Percentiles rank a stretch among this genome's conserved stretches.
These are phyloP conservation scores for Cherax destructor DNA, from an alignment of 1,140 invertebrate genomes.

Conservation along the genomic window DNA sequence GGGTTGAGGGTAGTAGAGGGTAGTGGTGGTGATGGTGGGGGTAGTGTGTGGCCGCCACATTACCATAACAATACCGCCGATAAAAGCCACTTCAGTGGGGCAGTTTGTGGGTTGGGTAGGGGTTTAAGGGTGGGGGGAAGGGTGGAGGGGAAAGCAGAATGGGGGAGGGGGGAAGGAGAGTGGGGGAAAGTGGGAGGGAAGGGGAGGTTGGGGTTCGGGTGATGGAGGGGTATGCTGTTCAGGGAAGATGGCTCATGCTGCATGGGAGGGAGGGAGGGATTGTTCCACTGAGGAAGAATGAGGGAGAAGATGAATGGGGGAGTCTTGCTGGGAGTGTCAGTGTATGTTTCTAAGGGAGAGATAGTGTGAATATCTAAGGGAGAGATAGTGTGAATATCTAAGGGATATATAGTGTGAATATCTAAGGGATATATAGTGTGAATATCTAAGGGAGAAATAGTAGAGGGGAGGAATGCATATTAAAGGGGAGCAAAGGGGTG, in stretches of 20 bases:
- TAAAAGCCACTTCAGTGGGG: constrained; percentile 64
- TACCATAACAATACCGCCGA: constrained; percentile 61
- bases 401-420: background rate
- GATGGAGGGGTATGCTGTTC: background rate
- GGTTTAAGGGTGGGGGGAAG: background rate
- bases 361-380: background rate
- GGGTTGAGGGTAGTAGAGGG: background rate
- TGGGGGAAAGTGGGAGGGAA: background rate
- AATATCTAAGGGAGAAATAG: background rate
- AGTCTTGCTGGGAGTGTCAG: background rate
- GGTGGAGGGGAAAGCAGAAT: background rate
- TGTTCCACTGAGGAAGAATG: background rate
- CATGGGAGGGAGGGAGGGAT: background rate
- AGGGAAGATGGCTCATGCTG: background rate
- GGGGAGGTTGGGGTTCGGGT: background rate
- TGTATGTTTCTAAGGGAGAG: background rate
- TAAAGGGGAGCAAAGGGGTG: too few species aligned
- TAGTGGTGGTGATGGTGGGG: background rate
- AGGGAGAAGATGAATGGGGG: background rate
- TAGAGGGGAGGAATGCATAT: too few species aligned
- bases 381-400: background rate
- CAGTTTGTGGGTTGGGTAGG: constrained; percentile 35
- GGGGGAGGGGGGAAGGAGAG: constrained; percentile 4
- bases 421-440: background rate
- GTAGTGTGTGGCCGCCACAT: constrained; percentile 23